Conservation (phyloP, 1,140 invertebrate genomes). For the Drosophila tropicalis region DNA sequence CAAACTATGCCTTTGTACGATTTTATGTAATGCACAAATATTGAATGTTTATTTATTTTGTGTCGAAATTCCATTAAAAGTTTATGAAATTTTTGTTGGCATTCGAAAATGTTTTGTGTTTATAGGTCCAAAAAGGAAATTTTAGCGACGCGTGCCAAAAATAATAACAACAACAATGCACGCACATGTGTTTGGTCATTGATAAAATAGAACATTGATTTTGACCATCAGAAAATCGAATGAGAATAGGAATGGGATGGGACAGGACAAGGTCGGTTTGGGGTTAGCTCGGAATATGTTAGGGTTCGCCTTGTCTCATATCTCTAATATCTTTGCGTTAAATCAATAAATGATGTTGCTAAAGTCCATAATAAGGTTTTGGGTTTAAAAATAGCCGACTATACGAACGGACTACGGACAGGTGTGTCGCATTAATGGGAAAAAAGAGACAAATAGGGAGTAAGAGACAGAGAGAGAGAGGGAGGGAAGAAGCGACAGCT, state of each 20-base stretch:
- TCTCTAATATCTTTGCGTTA: no score
- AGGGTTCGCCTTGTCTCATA: no score
- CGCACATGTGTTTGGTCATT: constrained; percentile 37
- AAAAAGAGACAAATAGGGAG: constrained; percentile 1
- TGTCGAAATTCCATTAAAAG: constrained; percentile 60
- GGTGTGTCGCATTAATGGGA: constrained; percentile 44
- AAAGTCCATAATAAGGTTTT: constrained; percentile 63
- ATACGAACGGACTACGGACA: constrained; percentile 24
- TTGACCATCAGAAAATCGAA: constrained; percentile 48
- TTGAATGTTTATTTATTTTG: constrained; percentile 64
- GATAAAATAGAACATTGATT: constrained; percentile 76
- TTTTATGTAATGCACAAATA: constrained; percentile 13
- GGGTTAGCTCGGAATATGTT: no score
- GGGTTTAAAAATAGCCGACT: constrained; percentile 61
- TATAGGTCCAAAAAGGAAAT: constrained; percentile 28
- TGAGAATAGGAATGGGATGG: neutral
- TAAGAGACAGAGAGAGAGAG: neutral
- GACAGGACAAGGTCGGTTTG: constrained; percentile 30
- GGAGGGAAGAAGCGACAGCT: neutral
- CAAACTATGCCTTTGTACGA: constrained; percentile 15
- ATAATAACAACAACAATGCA: constrained; percentile 70
- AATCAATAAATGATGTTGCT: constrained; percentile 61
- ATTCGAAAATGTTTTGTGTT: constrained; percentile 58
- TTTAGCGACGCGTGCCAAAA: constrained; percentile 75
- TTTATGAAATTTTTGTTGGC: constrained; percentile 69